These are phyloP conservation scores for Hipparchia sbordonii DNA, from an alignment of 2,888 invertebrate genomes.

Conservation along the genomic window DNA sequence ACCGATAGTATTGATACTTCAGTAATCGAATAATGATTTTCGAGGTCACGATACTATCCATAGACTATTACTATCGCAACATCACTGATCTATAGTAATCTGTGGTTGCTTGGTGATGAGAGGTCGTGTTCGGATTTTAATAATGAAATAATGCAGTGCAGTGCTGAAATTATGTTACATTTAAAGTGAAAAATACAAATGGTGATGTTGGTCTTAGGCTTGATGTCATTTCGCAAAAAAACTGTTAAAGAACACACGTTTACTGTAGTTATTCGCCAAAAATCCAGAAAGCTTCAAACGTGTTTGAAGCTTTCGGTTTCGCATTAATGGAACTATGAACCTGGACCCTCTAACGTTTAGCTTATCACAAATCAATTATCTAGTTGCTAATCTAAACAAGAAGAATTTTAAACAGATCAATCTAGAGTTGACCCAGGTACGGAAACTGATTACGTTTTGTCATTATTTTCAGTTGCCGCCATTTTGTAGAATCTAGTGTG, in stretches of 20 bases:
- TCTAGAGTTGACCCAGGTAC: conserved; percentile 95
- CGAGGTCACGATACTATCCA: too few species aligned
- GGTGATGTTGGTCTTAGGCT: conserved; percentile 80
- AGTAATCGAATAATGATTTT: too few species aligned
- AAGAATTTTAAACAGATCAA: conserved; percentile 96
- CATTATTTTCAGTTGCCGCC: conserved; percentile 77
- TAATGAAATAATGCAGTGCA: conserved; percentile 42
- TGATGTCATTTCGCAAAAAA: conserved; percentile 72
- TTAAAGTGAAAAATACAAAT: conserved; percentile 72
- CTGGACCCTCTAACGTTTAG: conserved; percentile 99
- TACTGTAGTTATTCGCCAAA: conserved; percentile 86
- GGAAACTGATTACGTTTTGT: conserved; percentile 63
- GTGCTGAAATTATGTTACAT: conserved; percentile 69
- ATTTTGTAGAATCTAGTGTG: conserved; percentile 64
- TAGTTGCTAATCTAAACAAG: conserved; percentile 97
- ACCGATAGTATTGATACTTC: too few species aligned
- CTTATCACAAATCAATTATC: conserved; percentile 99
- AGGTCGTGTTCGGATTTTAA: conserved; percentile 55
- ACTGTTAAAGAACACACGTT: conserved; percentile 71
- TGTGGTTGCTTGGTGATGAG: not conserved
- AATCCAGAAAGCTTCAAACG: conserved; percentile 95
- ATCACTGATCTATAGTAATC: too few species aligned
- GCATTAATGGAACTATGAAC: conserved; percentile 98
- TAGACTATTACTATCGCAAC: too few species aligned
- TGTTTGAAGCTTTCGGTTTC: conserved; percentile 97